A percentile compares a stretch with the other conserved stretches of the same genome.
phyloP scores from a whole-genome alignment of 2,888 invertebrate species.

The Sarcophaga subvicina region DNA sequence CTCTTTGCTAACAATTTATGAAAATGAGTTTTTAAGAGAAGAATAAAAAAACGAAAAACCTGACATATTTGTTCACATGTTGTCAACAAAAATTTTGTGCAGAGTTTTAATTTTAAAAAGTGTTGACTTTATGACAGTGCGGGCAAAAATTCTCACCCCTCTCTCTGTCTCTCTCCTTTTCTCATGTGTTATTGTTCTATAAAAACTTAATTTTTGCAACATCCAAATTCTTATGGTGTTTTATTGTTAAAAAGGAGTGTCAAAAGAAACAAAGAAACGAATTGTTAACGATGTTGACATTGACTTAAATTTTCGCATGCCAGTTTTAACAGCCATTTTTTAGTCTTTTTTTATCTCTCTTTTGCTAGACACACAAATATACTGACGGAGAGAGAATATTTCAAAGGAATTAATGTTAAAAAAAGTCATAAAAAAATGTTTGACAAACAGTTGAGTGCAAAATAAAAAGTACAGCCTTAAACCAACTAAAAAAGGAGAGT shows the following conservation, averaged over 20 bases:
- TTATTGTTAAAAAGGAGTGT: too few relatives aligned
- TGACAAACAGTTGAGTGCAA: too few relatives aligned
- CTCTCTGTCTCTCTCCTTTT: neutral
- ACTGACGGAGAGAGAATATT: too few relatives aligned
- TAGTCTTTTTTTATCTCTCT: too few relatives aligned
- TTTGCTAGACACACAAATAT: too few relatives aligned
- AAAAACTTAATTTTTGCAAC: slow-evolving; percentile 12
- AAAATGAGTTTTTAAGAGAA: slow-evolving; percentile 7
- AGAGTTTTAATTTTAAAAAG: slow-evolving; percentile 23
- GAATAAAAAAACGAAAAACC: neutral
- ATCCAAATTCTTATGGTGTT: neutral
- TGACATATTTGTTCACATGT: slow-evolving; percentile 25
- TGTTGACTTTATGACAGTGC: neutral
- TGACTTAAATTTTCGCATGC: slow-evolving; percentile 40
- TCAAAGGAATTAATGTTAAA: too few relatives aligned
- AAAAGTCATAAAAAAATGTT: too few relatives aligned
- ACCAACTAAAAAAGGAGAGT: too few relatives aligned
- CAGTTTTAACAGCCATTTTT: neutral
- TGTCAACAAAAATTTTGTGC: slow-evolving; percentile 24
- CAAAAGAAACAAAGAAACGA: too few relatives aligned
- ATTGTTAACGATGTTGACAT: slow-evolving; percentile 55
- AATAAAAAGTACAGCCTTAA: too few relatives aligned
- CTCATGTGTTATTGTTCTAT: neutral
- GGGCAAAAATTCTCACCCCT: too few relatives aligned
- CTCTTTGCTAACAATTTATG: neutral